Percentiles rank a stretch among this genome's conserved stretches.
These are phyloP conservation scores for Tenthredo notha DNA, from an alignment of 2,888 invertebrate species.

Conservation along the genomic window DNA sequence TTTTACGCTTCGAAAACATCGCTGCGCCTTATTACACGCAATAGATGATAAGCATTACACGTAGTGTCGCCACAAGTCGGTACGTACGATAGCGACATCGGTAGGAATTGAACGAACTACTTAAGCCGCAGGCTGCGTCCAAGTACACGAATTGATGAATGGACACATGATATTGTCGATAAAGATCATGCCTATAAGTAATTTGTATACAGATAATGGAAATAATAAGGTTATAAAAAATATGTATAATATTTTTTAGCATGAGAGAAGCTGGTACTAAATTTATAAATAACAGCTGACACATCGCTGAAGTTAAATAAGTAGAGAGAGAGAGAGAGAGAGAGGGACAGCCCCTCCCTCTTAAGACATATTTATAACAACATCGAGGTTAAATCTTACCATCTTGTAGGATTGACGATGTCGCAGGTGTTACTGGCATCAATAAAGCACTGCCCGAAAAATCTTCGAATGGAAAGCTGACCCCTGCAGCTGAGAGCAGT, in stretches of 20 bases:
- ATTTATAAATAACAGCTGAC: not conserved
- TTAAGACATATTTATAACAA: constrained; percentile 27
- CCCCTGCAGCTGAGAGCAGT: constrained; percentile 86
- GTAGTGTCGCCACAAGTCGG: not conserved
- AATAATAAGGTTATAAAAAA: not conserved
- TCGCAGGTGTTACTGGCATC: constrained; percentile 82
- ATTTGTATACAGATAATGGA: not conserved
- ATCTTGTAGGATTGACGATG: constrained; percentile 71
- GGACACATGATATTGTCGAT: not conserved
- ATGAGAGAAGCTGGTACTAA: not conserved
- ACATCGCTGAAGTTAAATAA: not conserved
- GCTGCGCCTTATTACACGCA: constrained; percentile 7
- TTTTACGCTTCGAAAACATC: not conserved
- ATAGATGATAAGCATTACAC: not conserved
- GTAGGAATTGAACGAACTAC: not conserved
- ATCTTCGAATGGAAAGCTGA: constrained; percentile 86
- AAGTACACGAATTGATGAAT: not conserved
- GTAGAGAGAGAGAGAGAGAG: not conserved
- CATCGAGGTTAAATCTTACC: constrained; percentile 68
- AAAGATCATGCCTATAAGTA: not conserved
- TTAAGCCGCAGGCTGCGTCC: not conserved
- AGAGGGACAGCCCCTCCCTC: constrained; percentile 31
- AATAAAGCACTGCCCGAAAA: constrained; percentile 86
- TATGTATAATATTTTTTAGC: not conserved
- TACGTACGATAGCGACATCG: not conserved